Percentiles rank a stretch among this genome's conserved stretches.
phyloP scores from a whole-genome alignment of 2,113 vertebrate species.

The Oryzias curvinotus region DNA sequence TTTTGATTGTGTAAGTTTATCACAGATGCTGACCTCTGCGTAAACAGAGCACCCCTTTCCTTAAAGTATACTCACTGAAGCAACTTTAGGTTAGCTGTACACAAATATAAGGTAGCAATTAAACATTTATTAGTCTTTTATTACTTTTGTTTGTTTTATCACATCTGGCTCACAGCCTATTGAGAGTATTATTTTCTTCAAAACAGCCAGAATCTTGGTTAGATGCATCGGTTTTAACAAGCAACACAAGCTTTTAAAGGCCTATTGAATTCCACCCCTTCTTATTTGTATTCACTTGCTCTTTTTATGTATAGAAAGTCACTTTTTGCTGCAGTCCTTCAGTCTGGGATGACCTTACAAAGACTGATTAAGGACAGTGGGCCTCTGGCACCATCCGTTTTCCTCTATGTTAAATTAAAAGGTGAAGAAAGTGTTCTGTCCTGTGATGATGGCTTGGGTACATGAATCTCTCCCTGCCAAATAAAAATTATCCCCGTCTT shows the following conservation, averaged over 20 bases:
- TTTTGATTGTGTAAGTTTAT: no score
- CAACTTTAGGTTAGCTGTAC: no score
- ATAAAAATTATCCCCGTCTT: constrained; percentile 14
- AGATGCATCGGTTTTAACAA: constrained; percentile 31
- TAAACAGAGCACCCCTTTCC: no score
- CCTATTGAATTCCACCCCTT: constrained; percentile 38
- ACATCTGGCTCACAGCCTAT: constrained; percentile 2
- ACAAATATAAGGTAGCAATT: no score
- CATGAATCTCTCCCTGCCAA: constrained; percentile 52
- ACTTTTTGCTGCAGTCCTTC: constrained; percentile 44
- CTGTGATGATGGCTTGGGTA: constrained; percentile 66
- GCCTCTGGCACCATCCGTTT: constrained; percentile 67
- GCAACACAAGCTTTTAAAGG: constrained; percentile 61
- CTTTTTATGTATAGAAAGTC: constrained; percentile 45
- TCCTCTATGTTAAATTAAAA: constrained; percentile 79
- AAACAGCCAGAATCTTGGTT: background rate
- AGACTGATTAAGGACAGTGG: constrained; percentile 73
- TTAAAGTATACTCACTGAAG: no score
- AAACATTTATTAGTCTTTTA: no score
- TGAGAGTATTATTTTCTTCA: constrained; percentile 8
- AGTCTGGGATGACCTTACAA: constrained; percentile 72
- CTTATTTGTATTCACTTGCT: constrained; percentile 54
- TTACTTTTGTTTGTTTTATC: no score
- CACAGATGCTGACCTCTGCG: no score
- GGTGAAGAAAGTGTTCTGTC: constrained; percentile 75